phyloP scores from a whole-genome alignment of 1,140 invertebrate genomes.

The Samia ricini region DNA sequence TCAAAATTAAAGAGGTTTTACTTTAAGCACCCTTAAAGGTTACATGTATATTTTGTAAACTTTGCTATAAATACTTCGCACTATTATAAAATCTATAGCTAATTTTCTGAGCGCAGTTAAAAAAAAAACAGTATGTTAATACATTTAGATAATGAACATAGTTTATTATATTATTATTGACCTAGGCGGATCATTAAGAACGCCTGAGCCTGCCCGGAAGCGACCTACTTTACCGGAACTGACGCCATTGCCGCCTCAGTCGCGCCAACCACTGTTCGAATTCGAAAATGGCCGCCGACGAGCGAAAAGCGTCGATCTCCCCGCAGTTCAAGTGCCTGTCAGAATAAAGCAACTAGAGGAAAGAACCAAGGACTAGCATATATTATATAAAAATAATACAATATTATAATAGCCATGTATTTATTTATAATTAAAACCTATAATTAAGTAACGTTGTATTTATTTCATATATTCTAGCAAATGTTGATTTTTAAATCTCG shows the following conservation, averaged over 20 bases:
- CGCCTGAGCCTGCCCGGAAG: conserved; percentile 45
- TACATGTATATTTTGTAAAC: neutral
- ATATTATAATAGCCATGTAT: neutral
- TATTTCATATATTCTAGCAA: too few relatives aligned
- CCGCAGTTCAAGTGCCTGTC: conserved; percentile 68
- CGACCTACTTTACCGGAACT: conserved; percentile 49
- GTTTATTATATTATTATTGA: neutral
- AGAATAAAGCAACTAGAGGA: conserved; percentile 68
- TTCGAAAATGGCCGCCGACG: conserved; percentile 52
- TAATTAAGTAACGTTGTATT: neutral
- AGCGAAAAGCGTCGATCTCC: conserved; percentile 65
- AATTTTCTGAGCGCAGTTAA: neutral
- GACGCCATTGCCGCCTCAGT: conserved; percentile 40
- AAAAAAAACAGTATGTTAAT: neutral
- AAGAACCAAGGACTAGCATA: conserved; percentile 38
- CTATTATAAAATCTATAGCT: neutral
- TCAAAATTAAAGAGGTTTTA: too few relatives aligned
- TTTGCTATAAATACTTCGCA: neutral
- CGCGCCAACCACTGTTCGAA: conserved; percentile 29
- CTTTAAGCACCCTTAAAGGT: too few relatives aligned
- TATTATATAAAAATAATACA: neutral
- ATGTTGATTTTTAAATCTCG: too few relatives aligned
- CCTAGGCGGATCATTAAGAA: conserved; percentile 49
- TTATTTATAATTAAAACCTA: neutral
- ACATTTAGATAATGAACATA: neutral